These are phyloP conservation scores for Diloba caeruleocephala DNA, from an alignment of 2,888 invertebrate genomes.

Conservation along the genomic window DNA sequence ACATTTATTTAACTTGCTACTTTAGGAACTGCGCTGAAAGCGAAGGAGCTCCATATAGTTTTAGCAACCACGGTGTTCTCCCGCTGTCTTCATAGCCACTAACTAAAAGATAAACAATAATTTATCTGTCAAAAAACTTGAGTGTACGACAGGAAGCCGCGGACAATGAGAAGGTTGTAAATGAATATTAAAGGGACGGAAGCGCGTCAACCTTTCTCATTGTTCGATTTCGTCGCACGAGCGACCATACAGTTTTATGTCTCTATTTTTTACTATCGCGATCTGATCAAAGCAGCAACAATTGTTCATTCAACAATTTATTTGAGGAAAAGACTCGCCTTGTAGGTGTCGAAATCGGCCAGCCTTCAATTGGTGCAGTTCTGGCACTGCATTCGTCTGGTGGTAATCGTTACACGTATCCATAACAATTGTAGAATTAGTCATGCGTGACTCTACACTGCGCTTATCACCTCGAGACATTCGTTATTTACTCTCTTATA, in stretches of 20 bases:
- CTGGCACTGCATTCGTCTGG: too few species aligned
- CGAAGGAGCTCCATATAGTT: too few species aligned
- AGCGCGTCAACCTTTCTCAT: conserved; percentile 66
- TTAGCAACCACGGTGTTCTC: not conserved
- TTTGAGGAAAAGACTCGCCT: not conserved
- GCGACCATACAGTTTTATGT: conserved; percentile 54
- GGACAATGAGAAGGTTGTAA: conserved; percentile 66
- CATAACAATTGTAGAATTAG: too few species aligned
- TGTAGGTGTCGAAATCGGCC: not conserved
- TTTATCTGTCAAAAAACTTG: conserved; percentile 59
- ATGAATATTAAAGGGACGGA: conserved; percentile 70
- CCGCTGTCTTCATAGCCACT: conserved; percentile 37
- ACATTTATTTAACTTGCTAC: too few species aligned
- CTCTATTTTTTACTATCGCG: conserved; percentile 59
- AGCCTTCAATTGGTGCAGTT: not conserved
- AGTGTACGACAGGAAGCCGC: conserved; percentile 63
- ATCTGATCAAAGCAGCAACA: conserved; percentile 23
- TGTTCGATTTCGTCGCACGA: conserved; percentile 63
- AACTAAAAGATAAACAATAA: conserved; percentile 56
- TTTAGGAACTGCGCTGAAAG: too few species aligned
- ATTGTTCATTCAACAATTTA: conserved; percentile 14
- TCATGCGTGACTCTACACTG: too few species aligned
- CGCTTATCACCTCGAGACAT: too few species aligned
- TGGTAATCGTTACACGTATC: too few species aligned
- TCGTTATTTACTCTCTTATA: too few species aligned